A percentile compares a stretch with the other conserved stretches of the same genome.
These are phyloP conservation scores for Avahi laniger DNA, from an alignment of 2,797 vertebrate species.

Conservation along the genomic window DNA sequence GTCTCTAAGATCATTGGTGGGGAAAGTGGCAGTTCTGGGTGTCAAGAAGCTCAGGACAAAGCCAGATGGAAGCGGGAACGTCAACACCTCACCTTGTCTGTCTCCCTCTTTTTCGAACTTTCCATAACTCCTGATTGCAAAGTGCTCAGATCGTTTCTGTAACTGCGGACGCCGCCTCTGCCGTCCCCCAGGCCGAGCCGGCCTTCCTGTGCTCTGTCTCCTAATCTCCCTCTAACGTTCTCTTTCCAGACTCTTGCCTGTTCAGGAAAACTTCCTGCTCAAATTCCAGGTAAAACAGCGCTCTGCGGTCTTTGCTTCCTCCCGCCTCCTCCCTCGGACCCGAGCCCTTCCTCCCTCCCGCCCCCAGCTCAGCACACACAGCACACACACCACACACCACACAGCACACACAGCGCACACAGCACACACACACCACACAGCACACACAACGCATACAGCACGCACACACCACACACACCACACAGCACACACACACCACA, in stretches of 20 bases:
- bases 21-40: not conserved
- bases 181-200: fast-evolving
- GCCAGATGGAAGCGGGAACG: not conserved
- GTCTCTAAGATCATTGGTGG: not conserved
- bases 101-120: not conserved
- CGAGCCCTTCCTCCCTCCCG: not conserved
- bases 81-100: not conserved
- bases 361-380: too few relatives aligned
- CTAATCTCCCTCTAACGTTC: constrained; percentile 22
- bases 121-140: not conserved
- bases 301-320: not conserved
- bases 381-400: fast-evolving
- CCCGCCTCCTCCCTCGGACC: not conserved
- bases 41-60: not conserved
- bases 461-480: not conserved
- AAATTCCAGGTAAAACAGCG: constrained; percentile 93
- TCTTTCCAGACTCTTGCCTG: constrained; percentile 91
- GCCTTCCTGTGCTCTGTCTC: not conserved
- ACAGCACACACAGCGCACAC: too few relatives aligned
- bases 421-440: not conserved
- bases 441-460: too few relatives aligned
- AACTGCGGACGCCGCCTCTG: not conserved
- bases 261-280: constrained; percentile 96
- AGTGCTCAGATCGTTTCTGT: not conserved
- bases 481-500: not conserved